These are phyloP conservation scores for Drosophila asahinai DNA, from an alignment of 1,140 invertebrate species.

Conservation along the genomic window DNA sequence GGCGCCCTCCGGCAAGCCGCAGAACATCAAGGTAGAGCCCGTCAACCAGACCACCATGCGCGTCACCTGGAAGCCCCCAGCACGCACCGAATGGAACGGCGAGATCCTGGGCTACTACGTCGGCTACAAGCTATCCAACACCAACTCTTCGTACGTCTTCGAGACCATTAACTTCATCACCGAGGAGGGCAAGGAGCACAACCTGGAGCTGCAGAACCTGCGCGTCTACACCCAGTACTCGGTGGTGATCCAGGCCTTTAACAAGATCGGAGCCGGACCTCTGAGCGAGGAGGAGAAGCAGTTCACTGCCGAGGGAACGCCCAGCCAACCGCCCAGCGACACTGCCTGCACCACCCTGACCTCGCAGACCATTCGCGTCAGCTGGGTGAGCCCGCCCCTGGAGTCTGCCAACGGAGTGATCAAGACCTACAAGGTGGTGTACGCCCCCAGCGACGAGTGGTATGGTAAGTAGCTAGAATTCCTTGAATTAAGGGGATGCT, in stretches of 20 bases:
- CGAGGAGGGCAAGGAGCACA: conserved; percentile 95
- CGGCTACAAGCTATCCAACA: conserved; percentile 94
- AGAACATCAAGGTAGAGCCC: conserved; percentile 94
- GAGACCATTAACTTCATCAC: conserved; percentile 96
- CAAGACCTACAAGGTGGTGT: conserved; percentile 98
- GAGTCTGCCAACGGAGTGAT: conserved; percentile 97
- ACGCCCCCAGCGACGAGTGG: conserved; percentile 96
- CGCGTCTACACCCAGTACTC: conserved; percentile 98
- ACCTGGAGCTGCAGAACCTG: conserved; percentile 92
- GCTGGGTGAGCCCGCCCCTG: conserved; percentile 96
- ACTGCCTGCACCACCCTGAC: conserved; percentile 95
- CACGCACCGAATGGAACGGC: conserved; percentile 95
- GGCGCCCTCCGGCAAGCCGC: conserved; percentile 93
- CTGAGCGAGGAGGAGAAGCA: conserved; percentile 95
- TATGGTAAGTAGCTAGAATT: conserved; percentile 88
- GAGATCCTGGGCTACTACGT: conserved; percentile 95
- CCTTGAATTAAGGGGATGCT: too few relatives aligned
- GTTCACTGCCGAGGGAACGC: conserved; percentile 96
- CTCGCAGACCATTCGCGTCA: conserved; percentile 96
- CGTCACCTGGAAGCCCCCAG: conserved; percentile 97
- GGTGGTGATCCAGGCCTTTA: conserved; percentile 97
- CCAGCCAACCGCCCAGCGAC: conserved; percentile 96
- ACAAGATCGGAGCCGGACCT: conserved; percentile 96
- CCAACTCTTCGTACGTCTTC: conserved; percentile 95
- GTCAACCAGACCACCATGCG: conserved; percentile 96